Evolutionary conservation across 2,797 vertebrate genomes (phyloP), one percentile per base, ranked within the genome.

Genomic region (Cuculus canorus): DNA sequence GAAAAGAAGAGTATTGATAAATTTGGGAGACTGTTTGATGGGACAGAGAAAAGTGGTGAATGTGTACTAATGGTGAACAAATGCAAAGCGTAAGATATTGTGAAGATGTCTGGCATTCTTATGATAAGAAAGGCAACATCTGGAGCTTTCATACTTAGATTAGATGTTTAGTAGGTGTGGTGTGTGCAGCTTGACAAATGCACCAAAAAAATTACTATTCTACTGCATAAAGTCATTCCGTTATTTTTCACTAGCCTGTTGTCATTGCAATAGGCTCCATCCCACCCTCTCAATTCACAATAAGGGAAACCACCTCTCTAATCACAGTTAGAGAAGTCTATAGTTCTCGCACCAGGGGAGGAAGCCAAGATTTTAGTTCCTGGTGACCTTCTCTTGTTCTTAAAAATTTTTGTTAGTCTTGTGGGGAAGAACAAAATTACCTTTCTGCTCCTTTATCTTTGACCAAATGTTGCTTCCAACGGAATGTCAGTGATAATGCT

Each of bases 51-150:
- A 75, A 70, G 30, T 30, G 13, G 7, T 53, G 64, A 73, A 66
- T 10, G 10, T 32, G 28, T 27, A 48, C 53, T 56, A 37, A 33
- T 25, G 13, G 60, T 25, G 17, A 64, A 18, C 35, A 77, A 79
- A 54, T 27, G 22, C 0, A 1, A 54, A 53, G 9, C 0, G 0
- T 75, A 27, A 54, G 14, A 37, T 45, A 30, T 9, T 72, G 41
- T 79, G 43, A 77, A 56, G 41, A n/a, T 60, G n/a, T 4, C 11
- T 61, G 14, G 17, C 0, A 0, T 53, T 70, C 50, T 63, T 72
- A 9, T 57, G 33, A 39, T 48, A 50, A 53, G 76, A 86, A 92
- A 47, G 37, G 13, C 82, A 93, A 37, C 2, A 9, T 32, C 37
- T 53, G 30, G 78, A 87, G 37, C 13, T 33, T 66, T 86, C 35